A percentile compares a stretch with the other conserved stretches of the same genome.
Evolutionary conservation across 2,113 vertebrate species (phyloP).

Genomic region (Myxocyprinus asiaticus): DNA sequence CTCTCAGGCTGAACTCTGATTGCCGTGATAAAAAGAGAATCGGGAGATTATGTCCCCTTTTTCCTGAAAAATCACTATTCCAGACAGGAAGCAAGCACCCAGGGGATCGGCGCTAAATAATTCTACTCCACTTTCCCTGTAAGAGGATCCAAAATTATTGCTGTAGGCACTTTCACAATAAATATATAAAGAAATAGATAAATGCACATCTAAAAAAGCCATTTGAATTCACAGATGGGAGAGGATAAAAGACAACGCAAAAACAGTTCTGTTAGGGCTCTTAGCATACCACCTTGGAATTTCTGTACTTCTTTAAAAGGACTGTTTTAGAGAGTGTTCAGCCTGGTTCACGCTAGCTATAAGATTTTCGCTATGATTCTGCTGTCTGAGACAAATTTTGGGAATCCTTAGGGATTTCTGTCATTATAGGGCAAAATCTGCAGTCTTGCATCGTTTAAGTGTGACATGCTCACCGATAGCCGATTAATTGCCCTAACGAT

Average conservation of each 20-base stretch:
- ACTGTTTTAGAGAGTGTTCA: slow-evolving; percentile 18
- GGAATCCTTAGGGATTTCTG: too few relatives aligned
- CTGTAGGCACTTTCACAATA: slow-evolving; percentile 39
- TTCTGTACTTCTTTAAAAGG: slow-evolving; percentile 27
- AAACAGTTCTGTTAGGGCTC: neutral
- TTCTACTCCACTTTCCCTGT: slow-evolving; percentile 18
- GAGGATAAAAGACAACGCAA: neutral
- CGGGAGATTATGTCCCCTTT: slow-evolving; percentile 12
- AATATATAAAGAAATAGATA: slow-evolving; percentile 18
- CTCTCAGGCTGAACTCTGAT: slow-evolving; percentile 21
- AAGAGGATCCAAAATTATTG: slow-evolving; percentile 38
- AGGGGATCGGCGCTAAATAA: slow-evolving; percentile 22
- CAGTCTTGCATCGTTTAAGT: too few relatives aligned
- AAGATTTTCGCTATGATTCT: too few relatives aligned
- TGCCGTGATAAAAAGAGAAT: slow-evolving; percentile 9
- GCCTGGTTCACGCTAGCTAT: neutral
- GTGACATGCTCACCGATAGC: too few relatives aligned
- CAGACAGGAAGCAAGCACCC: slow-evolving; percentile 33
- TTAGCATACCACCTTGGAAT: neutral
- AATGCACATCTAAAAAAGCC: slow-evolving; percentile 35
- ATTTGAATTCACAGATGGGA: neutral
- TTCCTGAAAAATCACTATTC: slow-evolving; percentile 30
- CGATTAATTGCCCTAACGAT: too few relatives aligned
- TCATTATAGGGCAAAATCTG: too few relatives aligned
- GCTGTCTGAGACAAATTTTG: too few relatives aligned